These are phyloP conservation scores for Agrotis segetum DNA, from an alignment of 2,888 invertebrate species.

Conservation along the genomic window DNA sequence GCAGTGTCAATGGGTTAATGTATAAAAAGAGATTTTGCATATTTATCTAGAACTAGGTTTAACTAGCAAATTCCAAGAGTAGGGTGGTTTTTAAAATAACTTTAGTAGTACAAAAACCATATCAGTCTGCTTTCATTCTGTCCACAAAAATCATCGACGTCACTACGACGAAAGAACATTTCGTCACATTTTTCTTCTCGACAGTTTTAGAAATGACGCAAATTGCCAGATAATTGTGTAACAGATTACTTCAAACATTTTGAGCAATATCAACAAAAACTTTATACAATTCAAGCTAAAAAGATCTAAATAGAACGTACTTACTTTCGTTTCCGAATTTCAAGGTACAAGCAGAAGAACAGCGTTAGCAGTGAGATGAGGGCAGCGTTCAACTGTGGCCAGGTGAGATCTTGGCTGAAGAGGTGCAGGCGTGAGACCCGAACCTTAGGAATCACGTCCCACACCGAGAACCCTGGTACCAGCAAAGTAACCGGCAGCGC, in stretches of 20 bases:
- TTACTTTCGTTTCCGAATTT: conserved; percentile 85
- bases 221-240: too few species aligned
- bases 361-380: conserved; percentile 72
- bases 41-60: too few species aligned
- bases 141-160: background rate
- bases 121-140: background rate
- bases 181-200: too few species aligned
- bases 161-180: background rate
- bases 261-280: background rate
- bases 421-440: conserved; percentile 78
- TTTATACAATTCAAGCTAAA: background rate
- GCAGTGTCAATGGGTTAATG: too few species aligned
- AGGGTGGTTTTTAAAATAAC: too few species aligned
- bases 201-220: too few species aligned
- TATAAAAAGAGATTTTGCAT: too few species aligned
- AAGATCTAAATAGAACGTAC: conserved; percentile 31
- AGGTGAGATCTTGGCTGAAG: conserved; percentile 75
- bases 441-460: conserved; percentile 83
- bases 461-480: conserved; percentile 81
- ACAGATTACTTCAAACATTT: too few species aligned
- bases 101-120: too few species aligned
- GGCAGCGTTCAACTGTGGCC: conserved; percentile 79
- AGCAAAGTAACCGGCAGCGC: conserved; percentile 82
- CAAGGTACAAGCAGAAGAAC: conserved; percentile 83
- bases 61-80: too few species aligned